Base-by-base conservation (phyloP, 2,888 invertebrate species). In the Stegophylla sp. region DNA sequence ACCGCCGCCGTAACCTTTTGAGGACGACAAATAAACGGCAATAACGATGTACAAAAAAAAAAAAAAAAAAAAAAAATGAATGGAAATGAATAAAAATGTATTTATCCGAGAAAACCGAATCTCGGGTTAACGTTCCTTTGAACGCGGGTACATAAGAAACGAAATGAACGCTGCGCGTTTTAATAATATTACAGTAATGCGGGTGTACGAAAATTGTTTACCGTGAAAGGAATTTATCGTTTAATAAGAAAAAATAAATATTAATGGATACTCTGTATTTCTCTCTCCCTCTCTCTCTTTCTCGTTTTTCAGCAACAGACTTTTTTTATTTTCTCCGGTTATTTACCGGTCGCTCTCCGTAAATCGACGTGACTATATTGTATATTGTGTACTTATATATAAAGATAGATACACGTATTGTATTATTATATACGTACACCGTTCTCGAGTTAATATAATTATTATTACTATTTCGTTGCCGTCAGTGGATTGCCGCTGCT, bases 381-480 rank as follows among this genome's bases (percentile, higher is more conserved):
- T n/a, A n/a, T n/a, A n/a, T n/a, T n/a, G n/a, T n/a, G n/a, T 34
- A 34, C 34, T 5, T 34, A 34, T 34, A 34, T 34, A 34, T 34
- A 34, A 3, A 34, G 4, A 34, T 7, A 34, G 34, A 34, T 34
- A 34, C 34, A 34, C 34, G 34, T 34, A 34, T n/a, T n/a, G n/a
- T n/a, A n/a, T n/a, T n/a, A n/a, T n/a, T n/a, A n/a, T 34, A 34
- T 7, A 34, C 34, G 34, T 34, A 7, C 7, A 34, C 34, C 34
- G 34, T 34, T 34, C 34, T 34, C 34, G 34, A 12, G 23, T 56
- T 56, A 23, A 53, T 56, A 17, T 48, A 51, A 69, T 69, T n/a
- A 51, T 69, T 69, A 17, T 69, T n/a, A 51, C 48, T 69, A 17
- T 69, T 48, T 48, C 17, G n/a, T 51, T 69, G 13, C 12, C 17